Evolutionary conservation across 1,140 invertebrate species (phyloP), one percentile per base, ranked within the genome.

Genomic region (Littorina saxatilis): DNA sequence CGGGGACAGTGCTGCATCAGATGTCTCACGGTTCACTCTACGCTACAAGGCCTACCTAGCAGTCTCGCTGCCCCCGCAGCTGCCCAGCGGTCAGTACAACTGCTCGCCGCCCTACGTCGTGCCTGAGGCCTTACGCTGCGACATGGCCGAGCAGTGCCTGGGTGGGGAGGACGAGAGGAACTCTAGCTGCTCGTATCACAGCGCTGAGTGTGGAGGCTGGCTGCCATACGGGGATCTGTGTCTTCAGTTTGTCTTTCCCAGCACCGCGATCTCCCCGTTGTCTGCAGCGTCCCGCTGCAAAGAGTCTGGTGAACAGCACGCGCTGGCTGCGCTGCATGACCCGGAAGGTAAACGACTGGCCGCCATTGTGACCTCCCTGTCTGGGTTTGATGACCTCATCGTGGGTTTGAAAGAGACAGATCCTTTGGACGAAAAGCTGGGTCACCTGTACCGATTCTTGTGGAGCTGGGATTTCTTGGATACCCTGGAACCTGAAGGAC

Each of bases 81-180:
- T 23, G 39, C 20, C 32, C 2, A 32, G 32, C 17, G 68, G 68
- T 40, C 32, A 15, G 9, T 72, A 72, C 35, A 39, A 72, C 35
- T 72, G 68, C 32, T 72, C 68, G 17, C 29, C 27, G 20, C 68
- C 68, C 1, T 72, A 72, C 68, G 39, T 13, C 7, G 32, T 72
- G 7, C 68, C 68, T 7, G 29, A 35, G 2, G 27, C 39, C 15
- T 11, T 72, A 11, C 32, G 39, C 5, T 72, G 68, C n/a, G 68
- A 72, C 68, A 35, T 72, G 68, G 68, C 39, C 11, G 68, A 72
- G 39, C 68, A 72, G 39, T 72, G 68, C 35, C 29, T 35, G 17
- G 32, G 32, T 3, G 68, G 68, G 37, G 68, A 72, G 32, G 68
- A 72, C 68, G 68, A 72, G 68, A 72, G 37, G 32, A 32, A 72